These are phyloP conservation scores for Drosophila mercatorum DNA, from an alignment of 2,888 invertebrate species.

Conservation along the genomic window DNA sequence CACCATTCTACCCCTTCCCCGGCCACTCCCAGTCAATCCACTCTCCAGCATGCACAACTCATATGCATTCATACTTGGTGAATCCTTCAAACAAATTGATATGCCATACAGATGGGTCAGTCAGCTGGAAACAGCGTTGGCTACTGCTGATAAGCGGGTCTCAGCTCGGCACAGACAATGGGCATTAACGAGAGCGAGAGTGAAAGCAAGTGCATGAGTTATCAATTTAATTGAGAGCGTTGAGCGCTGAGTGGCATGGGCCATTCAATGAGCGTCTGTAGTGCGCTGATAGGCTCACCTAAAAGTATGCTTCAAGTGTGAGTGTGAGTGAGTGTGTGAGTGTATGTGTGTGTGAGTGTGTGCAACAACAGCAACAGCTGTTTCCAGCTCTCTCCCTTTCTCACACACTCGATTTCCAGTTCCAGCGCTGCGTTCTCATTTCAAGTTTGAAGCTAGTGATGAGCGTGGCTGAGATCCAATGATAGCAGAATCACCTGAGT, in stretches of 20 bases:
- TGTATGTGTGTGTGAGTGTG: neutral
- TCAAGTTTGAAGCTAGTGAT: constrained; percentile 55
- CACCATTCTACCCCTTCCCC: neutral
- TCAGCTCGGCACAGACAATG: constrained; percentile 48
- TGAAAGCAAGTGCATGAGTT: constrained; percentile 40
- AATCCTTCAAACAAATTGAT: constrained; percentile 59
- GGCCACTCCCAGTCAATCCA: neutral
- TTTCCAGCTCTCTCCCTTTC: constrained; percentile 15
- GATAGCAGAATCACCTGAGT: neutral
- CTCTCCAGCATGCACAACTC: neutral
- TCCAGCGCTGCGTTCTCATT: constrained; percentile 36
- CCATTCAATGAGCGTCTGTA: neutral
- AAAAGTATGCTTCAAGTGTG: constrained; percentile 41
- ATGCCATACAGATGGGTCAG: constrained; percentile 59
- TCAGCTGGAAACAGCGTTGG: constrained; percentile 64
- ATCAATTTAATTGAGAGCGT: constrained; percentile 26
- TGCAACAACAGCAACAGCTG: constrained; percentile 20
- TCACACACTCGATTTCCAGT: constrained; percentile 9
- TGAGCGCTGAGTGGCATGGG: neutral
- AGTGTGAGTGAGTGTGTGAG: neutral
- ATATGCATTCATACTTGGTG: constrained; percentile 23
- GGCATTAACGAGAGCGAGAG: constrained; percentile 43
- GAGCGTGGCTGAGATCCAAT: neutral
- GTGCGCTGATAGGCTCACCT: constrained; percentile 19
- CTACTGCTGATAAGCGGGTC: constrained; percentile 56